A percentile compares a stretch with the other conserved stretches of the same genome.
Conservation (phyloP, 2,797 vertebrate species). For the Molossus molossus region DNA sequence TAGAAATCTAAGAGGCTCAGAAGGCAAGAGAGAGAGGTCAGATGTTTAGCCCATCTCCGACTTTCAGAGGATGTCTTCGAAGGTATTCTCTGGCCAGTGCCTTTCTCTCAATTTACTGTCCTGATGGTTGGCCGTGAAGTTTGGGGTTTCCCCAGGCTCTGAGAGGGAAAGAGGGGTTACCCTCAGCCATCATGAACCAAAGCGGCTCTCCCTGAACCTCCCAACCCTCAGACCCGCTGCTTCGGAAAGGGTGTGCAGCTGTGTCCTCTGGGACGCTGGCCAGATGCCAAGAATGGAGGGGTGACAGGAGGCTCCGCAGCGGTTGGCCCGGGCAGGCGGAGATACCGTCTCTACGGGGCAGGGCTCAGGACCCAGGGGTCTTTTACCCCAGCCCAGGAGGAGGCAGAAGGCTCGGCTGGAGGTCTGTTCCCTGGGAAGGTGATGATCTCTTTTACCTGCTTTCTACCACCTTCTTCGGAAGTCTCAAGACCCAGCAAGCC, state of each 20-base stretch:
- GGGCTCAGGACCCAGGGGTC: background rate
- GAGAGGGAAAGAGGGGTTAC: slow-evolving; percentile 49
- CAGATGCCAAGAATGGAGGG: slow-evolving; percentile 77
- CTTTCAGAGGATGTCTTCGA: slow-evolving; percentile 48
- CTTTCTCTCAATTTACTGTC: slow-evolving; percentile 75
- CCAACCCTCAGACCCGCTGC: slow-evolving; percentile 69
- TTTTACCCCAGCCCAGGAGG: background rate
- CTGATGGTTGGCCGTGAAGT: slow-evolving; percentile 64
- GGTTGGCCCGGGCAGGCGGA: background rate
- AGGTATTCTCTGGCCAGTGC: slow-evolving; percentile 35
- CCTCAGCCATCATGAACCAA: slow-evolving; percentile 76
- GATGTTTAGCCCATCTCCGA: slow-evolving; percentile 40
- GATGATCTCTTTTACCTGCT: background rate
- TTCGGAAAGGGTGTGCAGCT: slow-evolving; percentile 67
- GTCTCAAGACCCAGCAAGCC: background rate
- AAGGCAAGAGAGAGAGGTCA: background rate
- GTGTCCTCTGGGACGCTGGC: slow-evolving; percentile 76
- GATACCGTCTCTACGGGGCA: background rate
- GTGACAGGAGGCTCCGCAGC: slow-evolving; percentile 73
- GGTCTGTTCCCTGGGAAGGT: background rate
- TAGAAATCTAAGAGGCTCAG: slow-evolving; percentile 3
- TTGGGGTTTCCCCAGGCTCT: slow-evolving; percentile 69
- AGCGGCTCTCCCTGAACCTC: slow-evolving; percentile 70
- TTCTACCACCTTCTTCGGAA: background rate
- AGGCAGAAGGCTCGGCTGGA: background rate